Evolutionary conservation across 1,140 invertebrate genomes (phyloP), one percentile per base, ranked within the genome.

Genomic region (Panulirus ornatus): DNA sequence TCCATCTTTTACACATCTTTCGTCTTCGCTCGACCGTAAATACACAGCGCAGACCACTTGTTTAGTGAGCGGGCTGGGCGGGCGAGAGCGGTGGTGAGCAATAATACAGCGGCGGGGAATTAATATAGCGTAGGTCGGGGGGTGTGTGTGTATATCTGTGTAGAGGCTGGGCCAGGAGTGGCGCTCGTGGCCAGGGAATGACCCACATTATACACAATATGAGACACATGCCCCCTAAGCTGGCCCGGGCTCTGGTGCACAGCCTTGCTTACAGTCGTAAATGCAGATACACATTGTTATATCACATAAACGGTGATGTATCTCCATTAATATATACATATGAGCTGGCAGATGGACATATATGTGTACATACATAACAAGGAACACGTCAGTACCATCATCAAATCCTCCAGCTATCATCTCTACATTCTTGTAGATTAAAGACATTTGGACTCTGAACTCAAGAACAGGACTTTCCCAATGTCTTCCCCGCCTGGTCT

Each of bases 131-230:
- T 16, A 81, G 54, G 78, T 81, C 0, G n/a, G n/a, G n/a, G n/a
- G n/a, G n/a, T n/a, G n/a, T n/a, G 1, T 30, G 44, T 38, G 78
- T 81, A 81, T 81, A 81, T 81, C 58, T 58, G 27, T 3, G 47
- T 30, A 2, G 51, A 58, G 47, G 30, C 44, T 38, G 47, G 27
- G 14, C 14, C 47, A 5, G 58, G 34, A 81, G 42, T 19, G 11
- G 19, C 47, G n/a, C 22, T 34, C 8, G 9, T 14, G 19, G 30
- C 47, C 27, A 22, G 44, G 8, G 27, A 58, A 81, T 36, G 47
- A 81, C 47, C 44, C 38, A 51, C 78, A 81, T 81, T 81, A 81
- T 36, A 81, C 42, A 81, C 78, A 34, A 36, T 36, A 51, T 81
- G 47, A 58, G 34, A 58, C 42, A 81, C 73, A 81, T 44, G 78